Conservation (phyloP, 2,797 vertebrate species). For the Nasua narica region DNA sequence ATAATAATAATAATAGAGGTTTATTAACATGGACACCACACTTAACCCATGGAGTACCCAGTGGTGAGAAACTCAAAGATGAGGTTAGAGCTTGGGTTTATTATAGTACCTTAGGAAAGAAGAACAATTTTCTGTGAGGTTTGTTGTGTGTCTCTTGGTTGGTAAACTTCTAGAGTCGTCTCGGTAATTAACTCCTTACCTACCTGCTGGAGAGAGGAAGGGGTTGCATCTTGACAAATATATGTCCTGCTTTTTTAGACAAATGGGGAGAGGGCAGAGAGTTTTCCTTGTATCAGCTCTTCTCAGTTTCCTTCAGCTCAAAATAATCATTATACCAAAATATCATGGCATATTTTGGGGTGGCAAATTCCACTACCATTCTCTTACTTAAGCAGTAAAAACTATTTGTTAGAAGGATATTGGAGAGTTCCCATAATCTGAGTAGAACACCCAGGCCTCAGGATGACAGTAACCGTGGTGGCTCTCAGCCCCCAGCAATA, state of each 20-base stretch:
- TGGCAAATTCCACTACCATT: neutral
- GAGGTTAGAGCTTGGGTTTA: neutral
- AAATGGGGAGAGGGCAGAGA: neutral
- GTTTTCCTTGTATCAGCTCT: neutral
- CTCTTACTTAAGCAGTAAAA: neutral
- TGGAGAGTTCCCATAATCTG: neutral
- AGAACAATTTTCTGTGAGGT: neutral
- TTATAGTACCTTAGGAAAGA: neutral
- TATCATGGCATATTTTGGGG: neutral
- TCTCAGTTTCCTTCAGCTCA: neutral
- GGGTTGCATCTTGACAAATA: neutral
- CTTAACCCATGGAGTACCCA: neutral
- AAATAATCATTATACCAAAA: neutral
- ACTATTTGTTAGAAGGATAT: neutral
- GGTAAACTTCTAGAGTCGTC: neutral
- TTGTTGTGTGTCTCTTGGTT: neutral
- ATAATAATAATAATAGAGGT: neutral
- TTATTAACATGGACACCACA: neutral
- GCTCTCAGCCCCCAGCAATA: neutral
- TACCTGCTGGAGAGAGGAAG: neutral
- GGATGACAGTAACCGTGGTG: neutral
- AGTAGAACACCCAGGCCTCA: neutral
- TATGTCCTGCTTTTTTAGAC: neutral
- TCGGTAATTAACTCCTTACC: neutral
- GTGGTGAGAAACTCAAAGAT: neutral